A percentile compares a stretch with the other conserved stretches of the same genome.
These are phyloP conservation scores for Panagrolaimus sp. DNA, from an alignment of 1,140 invertebrate species.

Conservation along the genomic window DNA sequence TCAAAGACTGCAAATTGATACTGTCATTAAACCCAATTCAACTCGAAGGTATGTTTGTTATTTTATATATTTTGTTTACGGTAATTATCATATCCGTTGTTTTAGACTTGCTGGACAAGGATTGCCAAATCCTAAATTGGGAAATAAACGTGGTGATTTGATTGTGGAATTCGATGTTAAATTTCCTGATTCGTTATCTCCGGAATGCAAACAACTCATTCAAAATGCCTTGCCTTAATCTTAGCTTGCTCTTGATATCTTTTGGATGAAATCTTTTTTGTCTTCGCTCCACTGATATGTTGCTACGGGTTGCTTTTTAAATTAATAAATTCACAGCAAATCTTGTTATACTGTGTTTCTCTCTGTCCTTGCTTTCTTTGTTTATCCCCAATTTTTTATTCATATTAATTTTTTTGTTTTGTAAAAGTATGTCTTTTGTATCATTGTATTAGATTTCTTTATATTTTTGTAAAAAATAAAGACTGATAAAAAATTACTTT, in stretches of 20 bases:
- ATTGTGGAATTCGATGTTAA: constrained; percentile 92
- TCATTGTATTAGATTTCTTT: no score
- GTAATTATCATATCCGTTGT: constrained; percentile 66
- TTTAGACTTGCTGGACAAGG: constrained; percentile 77
- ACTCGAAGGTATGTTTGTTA: constrained; percentile 68
- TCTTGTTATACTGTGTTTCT: no score
- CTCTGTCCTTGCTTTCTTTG: no score
- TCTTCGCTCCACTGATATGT: no score
- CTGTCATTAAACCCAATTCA: constrained; percentile 85
- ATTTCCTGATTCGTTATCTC: constrained; percentile 87
- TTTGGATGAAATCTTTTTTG: no score
- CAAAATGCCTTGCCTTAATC: constrained; percentile 78
- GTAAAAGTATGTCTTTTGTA: no score
- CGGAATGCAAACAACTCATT: constrained; percentile 80
- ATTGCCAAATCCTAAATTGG: constrained; percentile 87
- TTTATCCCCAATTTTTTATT: no score
- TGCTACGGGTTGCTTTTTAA: no score
- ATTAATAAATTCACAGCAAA: no score
- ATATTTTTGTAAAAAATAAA: no score
- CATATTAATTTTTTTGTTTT: no score
- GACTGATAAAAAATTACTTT: no score
- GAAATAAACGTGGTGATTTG: constrained; percentile 81
- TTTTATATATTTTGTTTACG: constrained; percentile 79
- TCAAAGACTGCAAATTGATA: constrained; percentile 75
- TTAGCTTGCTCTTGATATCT: constrained; percentile 71